Evolutionary conservation across 2,888 invertebrate genomes (phyloP).

Genomic region (Philereme vetulata): DNA sequence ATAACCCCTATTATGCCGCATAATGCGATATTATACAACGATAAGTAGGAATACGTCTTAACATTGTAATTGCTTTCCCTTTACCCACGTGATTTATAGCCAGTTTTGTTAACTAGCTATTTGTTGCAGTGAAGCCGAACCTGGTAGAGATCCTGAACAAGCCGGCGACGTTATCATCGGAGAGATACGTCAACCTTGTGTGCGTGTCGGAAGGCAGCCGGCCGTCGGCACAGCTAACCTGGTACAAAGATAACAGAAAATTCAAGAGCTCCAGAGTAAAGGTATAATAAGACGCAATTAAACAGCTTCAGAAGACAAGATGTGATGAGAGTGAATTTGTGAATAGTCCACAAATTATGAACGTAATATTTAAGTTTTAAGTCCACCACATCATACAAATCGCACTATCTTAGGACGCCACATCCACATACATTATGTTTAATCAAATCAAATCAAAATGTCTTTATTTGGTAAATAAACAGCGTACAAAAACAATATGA

Average conservation of each 20-base stretch:
- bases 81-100: conserved; percentile 18
- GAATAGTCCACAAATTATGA: too few relatives aligned
- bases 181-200: conserved; percentile 89
- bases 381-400: too few relatives aligned
- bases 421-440: too few relatives aligned
- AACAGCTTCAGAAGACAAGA: too few relatives aligned
- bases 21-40: too few relatives aligned
- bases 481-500: too few relatives aligned
- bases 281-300: conserved; percentile 71
- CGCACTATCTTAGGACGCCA: too few relatives aligned
- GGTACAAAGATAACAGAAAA: conserved; percentile 92
- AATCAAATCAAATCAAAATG: too few relatives aligned
- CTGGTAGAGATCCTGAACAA: conserved; percentile 90
- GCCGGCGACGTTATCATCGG: conserved; percentile 90
- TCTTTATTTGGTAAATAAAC: too few relatives aligned
- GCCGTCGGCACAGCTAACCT: conserved; percentile 92
- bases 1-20: too few relatives aligned
- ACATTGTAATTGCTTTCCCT: conserved; percentile 14
- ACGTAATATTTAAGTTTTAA: too few relatives aligned
- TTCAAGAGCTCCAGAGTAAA: conserved; percentile 87
- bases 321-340: too few relatives aligned
- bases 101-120: conserved; percentile 29
- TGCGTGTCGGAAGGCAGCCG: conserved; percentile 94
- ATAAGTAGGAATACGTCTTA: background rate
- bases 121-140: conserved; percentile 89